Base-by-base conservation (phyloP, 2,797 vertebrate genomes). In the Lagocephalus sceleratus region DNA sequence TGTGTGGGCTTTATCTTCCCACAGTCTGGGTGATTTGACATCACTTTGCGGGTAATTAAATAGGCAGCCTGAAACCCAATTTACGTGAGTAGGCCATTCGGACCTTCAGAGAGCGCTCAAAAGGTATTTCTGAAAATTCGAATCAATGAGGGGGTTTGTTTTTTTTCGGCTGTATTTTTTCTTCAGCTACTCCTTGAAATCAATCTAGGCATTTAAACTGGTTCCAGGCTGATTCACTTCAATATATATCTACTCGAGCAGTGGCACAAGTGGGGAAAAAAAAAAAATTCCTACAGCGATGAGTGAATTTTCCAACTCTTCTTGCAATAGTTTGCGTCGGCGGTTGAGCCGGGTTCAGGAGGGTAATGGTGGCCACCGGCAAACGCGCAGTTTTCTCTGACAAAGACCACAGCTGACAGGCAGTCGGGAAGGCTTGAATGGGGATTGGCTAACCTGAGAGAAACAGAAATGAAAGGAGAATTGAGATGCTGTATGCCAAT, bases 141-240 rank as follows among this genome's bases (percentile, higher is more conserved):
- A 35, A 35, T 35, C 32, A 35, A 14, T 35, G 32, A n/a, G n/a
- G n/a, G n/a, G n/a, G n/a, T n/a, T n/a, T 35, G 32, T 14, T 35
- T 35, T 35, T 35, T 35, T 35, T 1, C 14, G 9, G 32, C 14
- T 12, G 8, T 29, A 10, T 29, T 29, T 1, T 35, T 35, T 35
- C 11, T 10, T 35, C 12, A 35, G 32, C 32, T 35, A 14, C 32
- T 14, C 3, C 16, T 22, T 14, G 20, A 32, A 44, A 54, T 55
- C 54, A 54, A 71, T 55, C 60, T 54, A 46, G 54, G 53, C 9
- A 19, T 35, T 35, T 12, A 14, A 35, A 35, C 32, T 14, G 32
- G 32, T 14, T 35, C 12, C 32, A 35, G 32, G 32, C 32, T 35
- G 32, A 35, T 14, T 14, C 26, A 29, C 26, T 10, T 29, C 5